Percentiles rank a stretch among this genome's conserved stretches.
Evolutionary conservation across 1,140 invertebrate species (phyloP).

Genomic region (Drosophila sp.): DNA sequence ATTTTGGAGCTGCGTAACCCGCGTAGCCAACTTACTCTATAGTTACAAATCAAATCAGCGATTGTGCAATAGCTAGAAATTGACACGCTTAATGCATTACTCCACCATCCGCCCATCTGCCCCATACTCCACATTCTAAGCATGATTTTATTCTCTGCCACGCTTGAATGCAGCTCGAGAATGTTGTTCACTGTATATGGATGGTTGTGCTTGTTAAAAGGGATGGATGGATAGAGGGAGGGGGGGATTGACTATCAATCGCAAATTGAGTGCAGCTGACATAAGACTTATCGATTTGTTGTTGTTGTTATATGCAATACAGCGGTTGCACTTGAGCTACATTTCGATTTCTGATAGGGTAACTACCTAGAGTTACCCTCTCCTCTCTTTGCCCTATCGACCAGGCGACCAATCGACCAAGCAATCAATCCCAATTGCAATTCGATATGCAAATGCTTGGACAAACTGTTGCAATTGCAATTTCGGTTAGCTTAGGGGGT

Average conservation of each 20-base stretch:
- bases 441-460: constrained; percentile 71
- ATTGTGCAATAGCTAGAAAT: constrained; percentile 76
- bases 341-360: constrained; percentile 13
- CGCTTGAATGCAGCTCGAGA: constrained; percentile 63
- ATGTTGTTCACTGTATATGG: constrained; percentile 44
- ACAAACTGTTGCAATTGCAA: constrained; percentile 59
- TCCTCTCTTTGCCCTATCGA: constrained; percentile 22
- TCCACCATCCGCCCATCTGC: neutral
- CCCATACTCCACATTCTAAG: neutral
- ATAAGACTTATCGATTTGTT: constrained; percentile 52
- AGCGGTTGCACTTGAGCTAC: constrained; percentile 55
- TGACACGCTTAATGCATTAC: constrained; percentile 70
- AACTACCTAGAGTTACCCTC: constrained; percentile 2
- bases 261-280: constrained; percentile 46
- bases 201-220: constrained; percentile 7
- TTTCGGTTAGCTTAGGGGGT: constrained; percentile 20
- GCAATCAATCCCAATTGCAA: constrained; percentile 60
- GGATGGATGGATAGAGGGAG: neutral
- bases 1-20: constrained; percentile 62
- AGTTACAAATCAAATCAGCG: constrained; percentile 64
- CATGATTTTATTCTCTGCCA: constrained; percentile 46
- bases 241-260: constrained; percentile 23
- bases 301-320: constrained; percentile 23
- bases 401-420: constrained; percentile 50
- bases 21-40: constrained; percentile 47